Percentiles rank a stretch among this genome's conserved stretches.
phyloP scores from a whole-genome alignment of 2,888 invertebrate species.

The Stenodema calcarata region DNA sequence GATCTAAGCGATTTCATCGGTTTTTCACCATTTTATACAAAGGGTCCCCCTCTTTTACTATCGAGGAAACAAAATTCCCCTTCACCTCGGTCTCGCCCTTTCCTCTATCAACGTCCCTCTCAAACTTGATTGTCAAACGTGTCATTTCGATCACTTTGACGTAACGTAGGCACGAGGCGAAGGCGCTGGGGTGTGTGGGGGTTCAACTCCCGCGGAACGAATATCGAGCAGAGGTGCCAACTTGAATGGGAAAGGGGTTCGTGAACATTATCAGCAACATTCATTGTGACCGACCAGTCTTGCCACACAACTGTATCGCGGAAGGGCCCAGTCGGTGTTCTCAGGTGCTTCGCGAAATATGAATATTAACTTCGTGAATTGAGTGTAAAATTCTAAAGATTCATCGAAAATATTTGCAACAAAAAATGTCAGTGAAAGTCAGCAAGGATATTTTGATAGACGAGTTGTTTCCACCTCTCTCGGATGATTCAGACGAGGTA shows the following conservation, averaged over 20 bases:
- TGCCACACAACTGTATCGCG: background rate
- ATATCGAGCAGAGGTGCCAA: background rate
- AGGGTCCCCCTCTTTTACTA: too few relatives aligned
- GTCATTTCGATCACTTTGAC: background rate
- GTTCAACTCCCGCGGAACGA: background rate
- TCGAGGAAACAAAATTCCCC: too few relatives aligned
- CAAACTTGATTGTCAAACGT: background rate
- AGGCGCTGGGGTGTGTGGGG: background rate
- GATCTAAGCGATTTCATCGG: too few relatives aligned
- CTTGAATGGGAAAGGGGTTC: background rate
- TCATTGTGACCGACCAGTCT: background rate
- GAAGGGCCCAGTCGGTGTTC: background rate
- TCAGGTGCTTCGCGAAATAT: background rate
- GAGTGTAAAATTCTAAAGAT: too few relatives aligned
- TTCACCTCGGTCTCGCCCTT: background rate
- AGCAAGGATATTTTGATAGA: background rate
- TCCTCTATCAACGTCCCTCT: background rate
- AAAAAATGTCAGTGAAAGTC: background rate
- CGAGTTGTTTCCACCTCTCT: background rate
- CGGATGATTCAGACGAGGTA: background rate
- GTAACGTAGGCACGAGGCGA: background rate
- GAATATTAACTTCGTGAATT: background rate
- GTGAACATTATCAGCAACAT: background rate
- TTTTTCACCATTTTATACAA: too few relatives aligned
- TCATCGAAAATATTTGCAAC: too few relatives aligned